phyloP scores from a whole-genome alignment of 2,113 vertebrate genomes.

The Equus przewalskii region DNA sequence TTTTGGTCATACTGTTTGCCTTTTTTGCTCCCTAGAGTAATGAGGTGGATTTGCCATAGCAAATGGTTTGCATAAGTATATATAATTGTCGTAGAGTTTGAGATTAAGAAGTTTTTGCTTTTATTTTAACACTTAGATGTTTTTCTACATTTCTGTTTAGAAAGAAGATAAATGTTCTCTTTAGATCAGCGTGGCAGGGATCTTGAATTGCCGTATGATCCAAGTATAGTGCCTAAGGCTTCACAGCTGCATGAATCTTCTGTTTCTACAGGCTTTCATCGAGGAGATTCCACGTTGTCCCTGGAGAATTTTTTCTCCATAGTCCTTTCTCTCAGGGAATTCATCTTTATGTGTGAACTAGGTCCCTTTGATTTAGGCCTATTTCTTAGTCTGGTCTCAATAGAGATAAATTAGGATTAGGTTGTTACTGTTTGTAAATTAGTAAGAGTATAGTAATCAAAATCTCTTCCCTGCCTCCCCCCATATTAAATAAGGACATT shows the following conservation, averaged over 20 bases:
- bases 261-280: slow-evolving; percentile 73
- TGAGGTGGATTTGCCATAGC: background rate
- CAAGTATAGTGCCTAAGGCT: slow-evolving; percentile 55
- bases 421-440: slow-evolving; percentile 36
- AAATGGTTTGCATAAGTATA: background rate
- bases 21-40: slow-evolving; percentile 13
- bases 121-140: too few species aligned
- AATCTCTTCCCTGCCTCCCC: background rate
- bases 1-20: background rate
- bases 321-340: slow-evolving; percentile 54
- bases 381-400: slow-evolving; percentile 17
- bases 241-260: slow-evolving; percentile 50
- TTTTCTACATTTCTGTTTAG: too few species aligned
- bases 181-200: slow-evolving; percentile 10
- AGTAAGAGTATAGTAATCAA: slow-evolving; percentile 17
- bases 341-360: slow-evolving; percentile 32
- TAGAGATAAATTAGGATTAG: slow-evolving; percentile 47
- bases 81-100: slow-evolving; percentile 34
- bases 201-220: slow-evolving; percentile 62
- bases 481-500: background rate
- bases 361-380: background rate
- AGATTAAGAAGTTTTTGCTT: background rate
- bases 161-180: slow-evolving; percentile 31
- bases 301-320: slow-evolving; percentile 31
- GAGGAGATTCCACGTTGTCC: slow-evolving; percentile 48